Conservation (phyloP, 2,888 invertebrate genomes). For the Stenichneumon culpator region DNA sequence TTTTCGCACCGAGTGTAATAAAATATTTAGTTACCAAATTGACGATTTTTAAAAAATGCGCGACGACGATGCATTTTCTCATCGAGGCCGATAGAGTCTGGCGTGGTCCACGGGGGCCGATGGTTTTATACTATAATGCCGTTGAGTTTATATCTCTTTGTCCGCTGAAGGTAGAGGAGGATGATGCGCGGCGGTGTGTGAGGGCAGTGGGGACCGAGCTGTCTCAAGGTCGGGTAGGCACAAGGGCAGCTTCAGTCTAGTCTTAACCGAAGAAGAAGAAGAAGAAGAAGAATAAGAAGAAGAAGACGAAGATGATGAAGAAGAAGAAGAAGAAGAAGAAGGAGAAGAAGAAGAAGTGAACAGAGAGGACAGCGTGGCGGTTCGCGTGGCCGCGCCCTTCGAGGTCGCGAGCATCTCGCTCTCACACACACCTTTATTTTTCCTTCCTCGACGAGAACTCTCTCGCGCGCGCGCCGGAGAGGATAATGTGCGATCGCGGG, state of each 20-base stretch:
- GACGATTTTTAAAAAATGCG: neutral
- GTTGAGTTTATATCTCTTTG: slow-evolving; percentile 49
- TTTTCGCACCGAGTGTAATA: too few species aligned
- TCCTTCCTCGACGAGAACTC: slow-evolving; percentile 35
- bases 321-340: slow-evolving; percentile 44
- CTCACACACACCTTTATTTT: slow-evolving; percentile 71
- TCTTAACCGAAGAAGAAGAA: slow-evolving; percentile 68
- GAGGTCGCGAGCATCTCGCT: slow-evolving; percentile 79
- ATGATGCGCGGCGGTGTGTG: slow-evolving; percentile 76
- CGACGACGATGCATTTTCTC: neutral
- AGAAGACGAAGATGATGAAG: slow-evolving; percentile 38
- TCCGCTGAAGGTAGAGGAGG: slow-evolving; percentile 52
- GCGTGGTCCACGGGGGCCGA: neutral
- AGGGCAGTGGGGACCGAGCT: slow-evolving; percentile 74
- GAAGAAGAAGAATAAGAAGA: slow-evolving; percentile 41
- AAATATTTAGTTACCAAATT: too few species aligned
- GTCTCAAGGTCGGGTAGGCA: slow-evolving; percentile 83
- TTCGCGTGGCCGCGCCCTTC: slow-evolving; percentile 82
- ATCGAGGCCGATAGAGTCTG: neutral
- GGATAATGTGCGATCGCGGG: slow-evolving; percentile 70
- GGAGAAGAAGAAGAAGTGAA: slow-evolving; percentile 33
- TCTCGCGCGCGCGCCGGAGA: slow-evolving; percentile 45
- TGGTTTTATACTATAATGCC: neutral
- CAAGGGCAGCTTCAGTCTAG: slow-evolving; percentile 83
- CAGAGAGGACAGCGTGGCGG: slow-evolving; percentile 59